Evolutionary conservation across 2,113 vertebrate species (phyloP).

Genomic region (Lophotis ruficrista): DNA sequence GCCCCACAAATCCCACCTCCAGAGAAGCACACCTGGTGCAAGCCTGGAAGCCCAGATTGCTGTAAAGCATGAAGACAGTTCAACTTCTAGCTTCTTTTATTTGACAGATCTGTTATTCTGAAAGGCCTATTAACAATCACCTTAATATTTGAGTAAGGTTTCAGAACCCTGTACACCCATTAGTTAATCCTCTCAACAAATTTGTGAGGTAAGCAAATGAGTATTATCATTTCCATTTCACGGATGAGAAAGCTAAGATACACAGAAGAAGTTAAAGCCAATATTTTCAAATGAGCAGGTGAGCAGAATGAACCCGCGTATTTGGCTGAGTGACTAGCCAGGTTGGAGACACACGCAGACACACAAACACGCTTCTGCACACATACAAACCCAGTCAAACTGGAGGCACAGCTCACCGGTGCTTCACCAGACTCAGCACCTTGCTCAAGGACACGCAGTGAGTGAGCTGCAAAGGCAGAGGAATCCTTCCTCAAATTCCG

Average conservation of each 20-base stretch:
- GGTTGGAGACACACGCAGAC: background rate
- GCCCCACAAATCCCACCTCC: background rate
- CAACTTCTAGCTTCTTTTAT: background rate
- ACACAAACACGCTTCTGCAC: background rate
- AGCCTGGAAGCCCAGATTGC: background rate
- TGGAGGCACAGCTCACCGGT: background rate
- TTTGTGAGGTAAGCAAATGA: background rate
- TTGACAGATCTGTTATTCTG: background rate
- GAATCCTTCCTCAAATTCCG: background rate
- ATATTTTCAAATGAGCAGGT: background rate
- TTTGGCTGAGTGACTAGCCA: background rate
- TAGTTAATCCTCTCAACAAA: slow-evolving; percentile 24
- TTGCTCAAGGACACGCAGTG: background rate
- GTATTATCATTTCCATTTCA: background rate
- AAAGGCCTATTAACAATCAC: background rate
- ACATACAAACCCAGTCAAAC: background rate
- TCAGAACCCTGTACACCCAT: slow-evolving; percentile 10
- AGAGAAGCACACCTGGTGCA: background rate
- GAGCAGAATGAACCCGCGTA: background rate
- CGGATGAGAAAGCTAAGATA: background rate
- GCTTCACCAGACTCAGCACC: background rate
- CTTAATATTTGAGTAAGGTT: slow-evolving; percentile 10
- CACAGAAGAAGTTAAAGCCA: background rate
- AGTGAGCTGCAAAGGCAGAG: background rate
- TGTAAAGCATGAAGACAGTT: background rate